Conservation (phyloP, 2,113 vertebrate species). For the Corvus cornix region DNA sequence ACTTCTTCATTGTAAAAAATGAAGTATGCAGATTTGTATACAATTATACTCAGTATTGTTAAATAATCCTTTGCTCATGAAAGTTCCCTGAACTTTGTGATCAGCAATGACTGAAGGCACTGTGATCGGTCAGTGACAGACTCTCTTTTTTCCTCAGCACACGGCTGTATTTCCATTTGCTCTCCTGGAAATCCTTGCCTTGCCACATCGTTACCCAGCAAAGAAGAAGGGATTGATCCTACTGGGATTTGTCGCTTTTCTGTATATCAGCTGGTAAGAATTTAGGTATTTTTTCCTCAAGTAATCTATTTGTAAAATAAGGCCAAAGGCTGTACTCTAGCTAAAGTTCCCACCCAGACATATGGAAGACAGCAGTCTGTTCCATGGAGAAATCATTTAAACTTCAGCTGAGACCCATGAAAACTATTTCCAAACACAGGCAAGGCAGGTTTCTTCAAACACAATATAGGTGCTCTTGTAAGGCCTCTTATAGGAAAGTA, state of each 20-base stretch:
- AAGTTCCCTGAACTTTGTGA: not conserved
- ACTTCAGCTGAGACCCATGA: not conserved
- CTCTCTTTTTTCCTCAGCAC: constrained; percentile 65
- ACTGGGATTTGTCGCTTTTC: not conserved
- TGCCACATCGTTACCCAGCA: constrained; percentile 61
- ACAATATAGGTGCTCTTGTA: not conserved
- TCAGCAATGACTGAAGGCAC: not conserved
- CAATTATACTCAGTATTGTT: not conserved
- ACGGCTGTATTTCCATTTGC: constrained; percentile 59
- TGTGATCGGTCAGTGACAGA: not conserved
- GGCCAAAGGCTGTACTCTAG: not conserved
- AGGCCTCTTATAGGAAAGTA: not conserved
- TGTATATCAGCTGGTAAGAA: constrained; percentile 75
- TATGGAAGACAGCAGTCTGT: not conserved
- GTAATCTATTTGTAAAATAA: not conserved
- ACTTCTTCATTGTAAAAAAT: not conserved
- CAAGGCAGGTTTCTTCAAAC: not conserved
- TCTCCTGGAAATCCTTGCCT: constrained; percentile 63
- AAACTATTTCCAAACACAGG: not conserved
- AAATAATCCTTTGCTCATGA: not conserved
- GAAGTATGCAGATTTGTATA: not conserved
- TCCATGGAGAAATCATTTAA: not conserved
- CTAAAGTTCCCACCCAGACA: not conserved
- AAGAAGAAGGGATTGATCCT: constrained; percentile 70
- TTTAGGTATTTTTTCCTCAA: not conserved